Evolutionary conservation across 2,888 invertebrate species (phyloP).

Genomic region (Prosapia bicincta): DNA sequence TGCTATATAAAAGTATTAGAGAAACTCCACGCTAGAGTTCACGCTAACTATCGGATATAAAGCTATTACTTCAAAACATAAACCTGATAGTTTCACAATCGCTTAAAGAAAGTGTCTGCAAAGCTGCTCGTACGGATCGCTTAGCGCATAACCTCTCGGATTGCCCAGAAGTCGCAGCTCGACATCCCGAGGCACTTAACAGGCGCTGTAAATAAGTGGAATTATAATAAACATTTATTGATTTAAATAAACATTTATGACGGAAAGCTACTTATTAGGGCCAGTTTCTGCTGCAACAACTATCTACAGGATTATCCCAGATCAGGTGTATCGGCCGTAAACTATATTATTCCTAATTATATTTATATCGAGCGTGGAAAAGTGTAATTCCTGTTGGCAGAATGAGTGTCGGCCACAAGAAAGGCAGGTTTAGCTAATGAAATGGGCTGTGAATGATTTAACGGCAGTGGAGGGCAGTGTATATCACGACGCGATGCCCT

Average conservation of each 20-base stretch:
- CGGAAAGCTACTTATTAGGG: neutral
- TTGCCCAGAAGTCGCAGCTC: neutral
- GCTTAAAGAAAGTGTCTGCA: no score
- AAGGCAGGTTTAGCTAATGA: conserved; percentile 12
- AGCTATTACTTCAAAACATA: no score
- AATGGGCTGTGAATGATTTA: conserved; percentile 20
- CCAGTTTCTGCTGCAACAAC: neutral
- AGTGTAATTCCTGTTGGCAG: neutral
- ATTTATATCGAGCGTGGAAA: neutral
- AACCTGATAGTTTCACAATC: no score
- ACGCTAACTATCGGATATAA: no score
- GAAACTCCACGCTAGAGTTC: no score
- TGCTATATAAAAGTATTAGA: no score
- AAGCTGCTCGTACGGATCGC: no score
- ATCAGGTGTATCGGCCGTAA: neutral
- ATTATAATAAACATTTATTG: neutral
- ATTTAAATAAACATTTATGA: neutral
- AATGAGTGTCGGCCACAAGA: neutral
- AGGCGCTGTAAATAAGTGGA: neutral
- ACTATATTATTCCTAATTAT: neutral
- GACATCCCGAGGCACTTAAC: no score
- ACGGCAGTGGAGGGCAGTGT: neutral
- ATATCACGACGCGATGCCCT: conserved; percentile 6
- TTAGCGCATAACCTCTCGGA: neutral
- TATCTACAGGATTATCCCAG: neutral